Percentiles rank a stretch among this genome's conserved stretches.
phyloP scores from a whole-genome alignment of 2,113 vertebrate species.

The Bos taurus region ARS-UCD2.0 NC_037336.1:10033501-10034000 shows the following conservation, averaged over 20 bases:
- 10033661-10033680: neutral
- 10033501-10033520: neutral
- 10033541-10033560: neutral
- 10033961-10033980: neutral
- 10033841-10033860: constrained; percentile 96
- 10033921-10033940: neutral
- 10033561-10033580: neutral
- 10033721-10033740: neutral
- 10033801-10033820: constrained; percentile 98
- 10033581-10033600: neutral
- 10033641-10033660: neutral
- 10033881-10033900: constrained; percentile 93
- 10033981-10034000: neutral
- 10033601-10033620: neutral
- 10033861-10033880: constrained; percentile 97
- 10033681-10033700: neutral
- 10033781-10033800: constrained; percentile 98
- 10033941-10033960: neutral
- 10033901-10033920: constrained; percentile 90
- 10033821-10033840: constrained; percentile 91
- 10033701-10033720: fast-evolving
- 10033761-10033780: constrained; percentile 98
- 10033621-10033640: neutral
- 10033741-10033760: constrained; percentile 17
- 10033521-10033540: neutral